Percentiles rank a stretch among this genome's conserved stretches.
Evolutionary conservation across 2,113 vertebrate species (phyloP).

Genomic region (Macrotis lagotis): DNA sequence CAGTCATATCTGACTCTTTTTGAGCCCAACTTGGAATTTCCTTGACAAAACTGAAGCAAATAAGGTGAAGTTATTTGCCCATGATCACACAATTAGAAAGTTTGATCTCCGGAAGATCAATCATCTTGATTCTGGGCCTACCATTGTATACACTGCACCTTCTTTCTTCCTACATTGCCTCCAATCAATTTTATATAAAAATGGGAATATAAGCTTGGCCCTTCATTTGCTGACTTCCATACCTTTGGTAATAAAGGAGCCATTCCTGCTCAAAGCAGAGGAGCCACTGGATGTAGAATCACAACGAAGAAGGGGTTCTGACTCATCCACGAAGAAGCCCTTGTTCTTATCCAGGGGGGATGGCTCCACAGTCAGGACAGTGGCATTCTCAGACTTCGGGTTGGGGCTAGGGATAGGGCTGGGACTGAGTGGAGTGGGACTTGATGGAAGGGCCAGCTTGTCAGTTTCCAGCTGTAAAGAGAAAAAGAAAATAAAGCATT

Average conservation of each 20-base stretch:
- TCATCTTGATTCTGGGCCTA: neutral
- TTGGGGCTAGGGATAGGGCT: slow-evolving; percentile 81
- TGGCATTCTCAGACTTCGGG: slow-evolving; percentile 86
- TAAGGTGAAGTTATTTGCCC: neutral
- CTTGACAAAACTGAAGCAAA: neutral
- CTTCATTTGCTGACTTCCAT: neutral
- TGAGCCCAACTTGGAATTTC: neutral
- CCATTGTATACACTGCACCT: neutral
- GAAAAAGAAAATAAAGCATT: neutral
- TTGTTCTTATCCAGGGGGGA: slow-evolving; percentile 93
- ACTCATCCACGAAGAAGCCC: slow-evolving; percentile 95
- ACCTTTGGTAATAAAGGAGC: slow-evolving; percentile 99
- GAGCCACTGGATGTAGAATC: slow-evolving; percentile 98
- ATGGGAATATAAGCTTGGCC: neutral
- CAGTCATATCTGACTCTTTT: neutral
- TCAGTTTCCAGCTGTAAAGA: slow-evolving; percentile 90
- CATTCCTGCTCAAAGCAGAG: slow-evolving; percentile 94
- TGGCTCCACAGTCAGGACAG: slow-evolving; percentile 86
- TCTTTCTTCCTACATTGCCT: neutral
- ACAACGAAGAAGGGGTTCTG: slow-evolving; percentile 95
- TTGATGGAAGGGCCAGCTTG: slow-evolving; percentile 89
- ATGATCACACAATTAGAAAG: neutral
- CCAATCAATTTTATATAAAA: neutral
- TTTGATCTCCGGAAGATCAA: neutral
- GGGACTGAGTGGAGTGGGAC: slow-evolving; percentile 84